A percentile compares a stretch with the other conserved stretches of the same genome.
These are phyloP conservation scores for Sesamia inferens DNA, from an alignment of 2,888 invertebrate genomes.

Conservation along the genomic window DNA sequence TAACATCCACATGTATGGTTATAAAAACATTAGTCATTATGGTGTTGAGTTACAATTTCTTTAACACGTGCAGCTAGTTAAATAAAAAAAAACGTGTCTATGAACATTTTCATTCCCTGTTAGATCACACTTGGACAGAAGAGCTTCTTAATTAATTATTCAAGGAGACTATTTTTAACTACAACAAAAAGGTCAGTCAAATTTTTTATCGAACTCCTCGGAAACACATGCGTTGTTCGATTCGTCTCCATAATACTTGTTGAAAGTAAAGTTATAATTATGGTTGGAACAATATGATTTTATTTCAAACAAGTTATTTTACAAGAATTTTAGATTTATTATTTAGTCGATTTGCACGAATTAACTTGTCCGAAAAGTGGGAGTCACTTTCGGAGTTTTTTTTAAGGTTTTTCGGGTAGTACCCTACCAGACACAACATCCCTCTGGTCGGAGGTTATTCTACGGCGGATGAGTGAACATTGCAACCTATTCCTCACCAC, in stretches of 20 bases:
- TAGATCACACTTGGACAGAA: slow-evolving; percentile 42
- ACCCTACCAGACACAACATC: too few species aligned
- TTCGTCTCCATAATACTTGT: background rate
- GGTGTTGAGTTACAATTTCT: slow-evolving; percentile 38
- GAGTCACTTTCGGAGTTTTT: too few species aligned
- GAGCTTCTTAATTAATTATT: slow-evolving; percentile 50
- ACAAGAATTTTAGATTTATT: too few species aligned
- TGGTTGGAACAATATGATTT: too few species aligned
- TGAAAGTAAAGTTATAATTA: background rate
- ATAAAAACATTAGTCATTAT: slow-evolving; percentile 46
- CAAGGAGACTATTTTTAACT: slow-evolving; percentile 43
- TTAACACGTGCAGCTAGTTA: slow-evolving; percentile 54
- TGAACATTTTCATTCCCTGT: slow-evolving; percentile 27
- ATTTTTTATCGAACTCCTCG: slow-evolving; percentile 1
- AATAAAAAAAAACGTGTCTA: slow-evolving; percentile 21
- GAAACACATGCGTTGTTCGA: slow-evolving; percentile 10
- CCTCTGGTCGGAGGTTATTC: background rate
- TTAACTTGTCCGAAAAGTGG: too few species aligned
- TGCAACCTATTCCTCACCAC: background rate
- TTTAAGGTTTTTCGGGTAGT: too few species aligned
- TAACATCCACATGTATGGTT: slow-evolving; percentile 30
- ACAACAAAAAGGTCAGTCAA: slow-evolving; percentile 19
- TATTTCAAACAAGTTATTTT: too few species aligned
- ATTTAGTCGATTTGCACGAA: too few species aligned
- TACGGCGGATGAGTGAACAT: background rate